phyloP scores from a whole-genome alignment of 2,888 invertebrate genomes.

The Dioctria rufipes region DNA sequence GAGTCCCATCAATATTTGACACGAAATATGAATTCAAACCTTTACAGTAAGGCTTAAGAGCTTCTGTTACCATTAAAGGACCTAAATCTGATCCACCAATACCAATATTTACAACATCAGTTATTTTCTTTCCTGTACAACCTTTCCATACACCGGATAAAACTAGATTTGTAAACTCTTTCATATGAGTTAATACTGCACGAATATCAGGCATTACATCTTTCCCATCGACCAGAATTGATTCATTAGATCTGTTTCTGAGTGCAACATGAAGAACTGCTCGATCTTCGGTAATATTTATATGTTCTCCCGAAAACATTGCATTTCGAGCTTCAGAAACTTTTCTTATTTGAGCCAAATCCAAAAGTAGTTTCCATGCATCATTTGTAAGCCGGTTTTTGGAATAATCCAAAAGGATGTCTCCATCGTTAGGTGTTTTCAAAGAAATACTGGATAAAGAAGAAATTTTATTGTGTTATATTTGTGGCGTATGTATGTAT shows the following conservation, averaged over 20 bases:
- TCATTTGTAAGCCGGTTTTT: slow-evolving; percentile 93
- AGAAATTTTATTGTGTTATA: slow-evolving; percentile 53
- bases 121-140: slow-evolving; percentile 94
- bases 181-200: slow-evolving; percentile 93
- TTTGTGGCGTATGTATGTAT: no score
- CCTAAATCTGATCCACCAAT: slow-evolving; percentile 99
- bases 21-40: slow-evolving; percentile 95
- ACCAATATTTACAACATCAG: slow-evolving; percentile 98
- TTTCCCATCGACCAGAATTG: slow-evolving; percentile 86
- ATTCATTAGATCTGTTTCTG: slow-evolving; percentile 80
- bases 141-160: slow-evolving; percentile 81
- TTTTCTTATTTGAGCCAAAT: slow-evolving; percentile 86
- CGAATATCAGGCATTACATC: slow-evolving; percentile 96
- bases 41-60: slow-evolving; percentile 90
- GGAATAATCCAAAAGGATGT: slow-evolving; percentile 95
- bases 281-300: slow-evolving; percentile 97
- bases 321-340: slow-evolving; percentile 89
- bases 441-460: slow-evolving; percentile 77
- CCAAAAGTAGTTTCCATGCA: slow-evolving; percentile 81
- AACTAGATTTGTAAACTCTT: slow-evolving; percentile 88
- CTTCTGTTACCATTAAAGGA: slow-evolving; percentile 99
- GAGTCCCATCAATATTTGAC: slow-evolving; percentile 99
- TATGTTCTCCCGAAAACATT: slow-evolving; percentile 95
- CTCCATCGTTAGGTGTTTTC: slow-evolving; percentile 88
- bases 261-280: slow-evolving; percentile 96